Conservation (phyloP, 2,888 invertebrate genomes). For the Drosophila acutilabella region DNA sequence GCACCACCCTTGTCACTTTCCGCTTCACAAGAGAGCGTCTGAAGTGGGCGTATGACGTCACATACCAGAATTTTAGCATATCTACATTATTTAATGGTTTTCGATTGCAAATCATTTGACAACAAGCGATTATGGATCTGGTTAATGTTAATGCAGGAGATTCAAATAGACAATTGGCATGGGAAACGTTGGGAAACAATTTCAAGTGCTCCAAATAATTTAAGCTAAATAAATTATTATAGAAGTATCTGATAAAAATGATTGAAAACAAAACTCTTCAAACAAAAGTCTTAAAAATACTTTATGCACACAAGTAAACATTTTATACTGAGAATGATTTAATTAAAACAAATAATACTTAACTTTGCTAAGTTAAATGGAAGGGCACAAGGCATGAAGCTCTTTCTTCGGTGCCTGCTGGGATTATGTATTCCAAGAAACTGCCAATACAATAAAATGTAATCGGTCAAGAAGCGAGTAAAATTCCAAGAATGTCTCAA, state of each 20-base stretch:
- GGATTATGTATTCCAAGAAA: constrained; percentile 11
- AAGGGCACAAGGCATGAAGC: neutral
- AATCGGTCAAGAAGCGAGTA: constrained; percentile 7
- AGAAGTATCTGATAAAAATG: too few relatives aligned
- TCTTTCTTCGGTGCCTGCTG: neutral
- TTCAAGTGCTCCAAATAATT: too few relatives aligned
- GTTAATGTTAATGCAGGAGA: neutral
- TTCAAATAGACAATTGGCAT: neutral
- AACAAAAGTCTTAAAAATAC: neutral
- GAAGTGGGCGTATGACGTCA: constrained; percentile 22
- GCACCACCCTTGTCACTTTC: neutral
- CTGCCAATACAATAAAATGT: neutral
- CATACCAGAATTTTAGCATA: constrained; percentile 13
- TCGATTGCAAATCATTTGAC: constrained; percentile 17
- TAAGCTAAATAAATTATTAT: too few relatives aligned
- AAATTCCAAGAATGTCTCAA: neutral
- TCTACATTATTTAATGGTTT: constrained; percentile 24
- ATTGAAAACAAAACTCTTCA: too few relatives aligned
- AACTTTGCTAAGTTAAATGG: neutral
- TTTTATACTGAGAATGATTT: neutral
- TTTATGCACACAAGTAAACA: neutral
- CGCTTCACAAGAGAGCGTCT: constrained; percentile 6
- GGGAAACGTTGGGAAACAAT: too few relatives aligned
- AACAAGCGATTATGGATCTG: neutral
- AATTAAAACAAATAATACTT: neutral